A percentile compares a stretch with the other conserved stretches of the same genome.
These are phyloP conservation scores for Galerucella calmariensis DNA, from an alignment of 2,888 invertebrate genomes.

Conservation along the genomic window DNA sequence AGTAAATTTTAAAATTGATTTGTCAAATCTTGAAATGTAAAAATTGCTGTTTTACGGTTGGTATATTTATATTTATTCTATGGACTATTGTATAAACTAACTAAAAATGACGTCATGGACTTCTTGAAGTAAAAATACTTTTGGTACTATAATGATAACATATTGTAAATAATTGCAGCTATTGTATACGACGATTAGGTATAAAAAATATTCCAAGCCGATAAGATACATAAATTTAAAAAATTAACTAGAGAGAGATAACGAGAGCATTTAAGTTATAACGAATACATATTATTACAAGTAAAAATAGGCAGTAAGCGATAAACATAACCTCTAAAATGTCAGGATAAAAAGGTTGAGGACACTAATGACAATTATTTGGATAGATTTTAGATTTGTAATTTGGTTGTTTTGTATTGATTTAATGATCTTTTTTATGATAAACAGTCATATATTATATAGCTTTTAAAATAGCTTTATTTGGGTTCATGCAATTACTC, in stretches of 20 bases:
- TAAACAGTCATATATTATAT: no score
- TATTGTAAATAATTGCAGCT: neutral
- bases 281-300: conserved; percentile 14
- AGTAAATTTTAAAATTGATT: no score
- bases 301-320: neutral
- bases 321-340: neutral
- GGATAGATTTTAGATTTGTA: no score
- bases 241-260: conserved; percentile 33
- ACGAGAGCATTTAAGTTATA: conserved; percentile 6
- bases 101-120: neutral
- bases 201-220: conserved; percentile 28
- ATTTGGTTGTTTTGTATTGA: no score
- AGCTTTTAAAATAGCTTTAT: no score
- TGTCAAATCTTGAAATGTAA: no score
- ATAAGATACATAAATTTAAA: conserved; percentile 37
- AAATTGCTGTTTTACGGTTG: no score
- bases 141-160: neutral
- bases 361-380: no score
- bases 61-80: no score
- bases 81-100: no score
- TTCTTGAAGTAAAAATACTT: neutral
- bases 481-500: no score
- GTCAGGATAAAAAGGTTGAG: neutral
- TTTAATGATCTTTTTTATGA: no score
- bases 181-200: conserved; percentile 23